A percentile compares a stretch with the other conserved stretches of the same genome.
Evolutionary conservation across 1,140 invertebrate genomes (phyloP).

Genomic region (Globodera ellingtonae): DNA sequence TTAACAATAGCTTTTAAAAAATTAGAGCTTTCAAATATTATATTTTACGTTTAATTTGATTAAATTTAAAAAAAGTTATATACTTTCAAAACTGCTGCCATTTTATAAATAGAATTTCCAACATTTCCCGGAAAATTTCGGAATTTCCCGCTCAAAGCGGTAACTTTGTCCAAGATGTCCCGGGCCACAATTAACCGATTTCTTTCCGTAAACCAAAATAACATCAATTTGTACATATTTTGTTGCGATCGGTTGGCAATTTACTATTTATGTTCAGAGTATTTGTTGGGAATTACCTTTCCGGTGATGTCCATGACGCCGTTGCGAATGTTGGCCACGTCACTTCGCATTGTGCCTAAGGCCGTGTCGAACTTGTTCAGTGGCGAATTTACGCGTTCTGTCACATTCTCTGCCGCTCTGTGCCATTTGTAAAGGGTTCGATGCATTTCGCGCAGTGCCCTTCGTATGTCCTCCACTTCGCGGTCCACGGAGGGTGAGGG

Average conservation of each 20-base stretch:
- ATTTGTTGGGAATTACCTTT: not conserved
- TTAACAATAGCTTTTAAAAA: too few species aligned
- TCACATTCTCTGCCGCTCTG: not conserved
- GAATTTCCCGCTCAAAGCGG: too few species aligned
- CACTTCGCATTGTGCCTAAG: not conserved
- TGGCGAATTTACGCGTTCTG: not conserved
- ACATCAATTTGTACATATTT: too few species aligned
- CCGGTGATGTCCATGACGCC: not conserved
- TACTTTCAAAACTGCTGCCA: too few species aligned
- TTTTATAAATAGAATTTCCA: too few species aligned
- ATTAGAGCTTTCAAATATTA: too few species aligned
- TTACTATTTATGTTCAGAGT: not conserved
- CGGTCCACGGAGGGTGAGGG: not conserved
- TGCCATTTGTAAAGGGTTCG: not conserved
- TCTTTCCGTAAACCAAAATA: too few species aligned
- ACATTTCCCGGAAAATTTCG: too few species aligned
- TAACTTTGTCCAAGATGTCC: too few species aligned
- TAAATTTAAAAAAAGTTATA: too few species aligned
- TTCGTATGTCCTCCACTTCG: slow-evolving; percentile 1
- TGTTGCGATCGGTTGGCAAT: not conserved
- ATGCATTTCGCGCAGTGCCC: not conserved
- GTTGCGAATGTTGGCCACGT: not conserved
- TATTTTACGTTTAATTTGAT: too few species aligned
- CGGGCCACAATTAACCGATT: too few species aligned
- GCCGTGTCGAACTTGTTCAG: slow-evolving; percentile 2